These are phyloP conservation scores for Xestia ashworthii DNA, from an alignment of 2,888 invertebrate genomes.

Conservation along the genomic window DNA sequence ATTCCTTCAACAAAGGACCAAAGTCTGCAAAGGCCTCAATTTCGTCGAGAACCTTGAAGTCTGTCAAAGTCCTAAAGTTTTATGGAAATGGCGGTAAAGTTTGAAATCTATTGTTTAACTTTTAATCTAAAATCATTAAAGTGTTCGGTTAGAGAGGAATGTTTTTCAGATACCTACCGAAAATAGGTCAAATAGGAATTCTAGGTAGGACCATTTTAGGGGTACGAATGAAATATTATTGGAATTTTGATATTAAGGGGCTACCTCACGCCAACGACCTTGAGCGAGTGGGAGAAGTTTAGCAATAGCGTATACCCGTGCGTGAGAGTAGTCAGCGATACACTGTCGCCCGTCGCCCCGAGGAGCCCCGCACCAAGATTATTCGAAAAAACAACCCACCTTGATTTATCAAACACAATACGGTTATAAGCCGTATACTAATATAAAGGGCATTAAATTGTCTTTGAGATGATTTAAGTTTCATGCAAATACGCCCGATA, in stretches of 20 bases:
- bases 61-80: constrained; percentile 20
- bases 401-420: too few species aligned
- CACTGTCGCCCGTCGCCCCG: too few species aligned
- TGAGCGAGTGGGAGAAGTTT: too few species aligned
- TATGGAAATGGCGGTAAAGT: constrained; percentile 27
- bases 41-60: neutral
- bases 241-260: neutral
- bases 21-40: neutral
- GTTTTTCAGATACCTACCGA: constrained; percentile 15
- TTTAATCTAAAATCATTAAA: constrained; percentile 6
- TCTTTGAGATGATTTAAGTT: too few species aligned
- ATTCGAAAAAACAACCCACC: too few species aligned
- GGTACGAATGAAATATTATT: neutral
- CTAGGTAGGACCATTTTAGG: neutral
- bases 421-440: too few species aligned
- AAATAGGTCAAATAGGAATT: neutral
- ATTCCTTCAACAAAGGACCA: neutral
- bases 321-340: too few species aligned
- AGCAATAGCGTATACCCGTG: too few species aligned
- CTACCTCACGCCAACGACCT: too few species aligned
- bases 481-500: too few species aligned
- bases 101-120: constrained; percentile 29
- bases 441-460: too few species aligned
- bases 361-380: too few species aligned
- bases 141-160: constrained; percentile 21